A percentile compares a stretch with the other conserved stretches of the same genome.
These are phyloP conservation scores for Piezodorus guildinii DNA, from an alignment of 1,140 invertebrate species.

Conservation along the genomic window DNA sequence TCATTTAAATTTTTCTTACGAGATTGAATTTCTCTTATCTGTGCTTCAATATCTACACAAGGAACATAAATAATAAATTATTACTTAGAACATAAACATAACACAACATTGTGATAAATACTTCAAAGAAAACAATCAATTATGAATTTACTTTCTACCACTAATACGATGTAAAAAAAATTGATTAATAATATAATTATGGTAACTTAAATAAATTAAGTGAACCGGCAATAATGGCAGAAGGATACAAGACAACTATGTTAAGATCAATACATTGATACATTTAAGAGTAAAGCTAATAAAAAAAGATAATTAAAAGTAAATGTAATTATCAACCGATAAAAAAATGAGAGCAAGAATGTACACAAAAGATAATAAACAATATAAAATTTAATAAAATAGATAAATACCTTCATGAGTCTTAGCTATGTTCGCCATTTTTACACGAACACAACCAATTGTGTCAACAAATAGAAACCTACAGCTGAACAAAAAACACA, in stretches of 20 bases:
- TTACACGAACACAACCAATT: neutral
- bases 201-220: neutral
- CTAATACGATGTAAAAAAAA: neutral
- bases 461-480: too few relatives aligned
- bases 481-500: too few relatives aligned
- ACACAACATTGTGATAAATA: neutral
- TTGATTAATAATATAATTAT: neutral
- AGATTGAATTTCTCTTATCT: slow-evolving; percentile 79
- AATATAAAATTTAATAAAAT: neutral
- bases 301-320: neutral
- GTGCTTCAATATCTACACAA: slow-evolving; percentile 78
- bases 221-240: neutral
- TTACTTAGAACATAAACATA: neutral
- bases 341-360: neutral
- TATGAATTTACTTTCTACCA: neutral
- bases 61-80: slow-evolving; percentile 1
- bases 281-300: neutral
- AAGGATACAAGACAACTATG: too few relatives aligned
- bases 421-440: slow-evolving; percentile 2
- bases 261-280: neutral
- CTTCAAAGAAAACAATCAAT: neutral
- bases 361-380: neutral
- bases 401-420: slow-evolving; percentile 15
- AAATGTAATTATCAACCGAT: too few relatives aligned
- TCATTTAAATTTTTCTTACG: slow-evolving; percentile 64